A percentile compares a stretch with the other conserved stretches of the same genome.
Evolutionary conservation across 2,113 vertebrate genomes (phyloP).

Genomic region (Promerops cafer): DNA sequence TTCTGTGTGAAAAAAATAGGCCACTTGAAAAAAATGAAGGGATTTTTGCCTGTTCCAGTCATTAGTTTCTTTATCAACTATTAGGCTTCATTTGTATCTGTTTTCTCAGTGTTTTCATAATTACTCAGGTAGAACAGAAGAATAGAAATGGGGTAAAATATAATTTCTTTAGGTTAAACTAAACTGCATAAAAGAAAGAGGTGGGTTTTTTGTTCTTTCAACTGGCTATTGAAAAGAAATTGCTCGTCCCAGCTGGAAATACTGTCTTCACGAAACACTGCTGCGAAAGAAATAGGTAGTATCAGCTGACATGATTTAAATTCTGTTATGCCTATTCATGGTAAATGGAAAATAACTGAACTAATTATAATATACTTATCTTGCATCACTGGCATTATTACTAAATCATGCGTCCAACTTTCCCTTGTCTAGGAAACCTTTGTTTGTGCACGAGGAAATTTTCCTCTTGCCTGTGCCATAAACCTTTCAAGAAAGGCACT

Average conservation of each 20-base stretch:
- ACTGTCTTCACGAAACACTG: background rate
- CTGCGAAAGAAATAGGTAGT: background rate
- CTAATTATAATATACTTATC: constrained; percentile 25
- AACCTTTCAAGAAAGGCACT: background rate
- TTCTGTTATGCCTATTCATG: background rate
- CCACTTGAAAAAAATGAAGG: background rate
- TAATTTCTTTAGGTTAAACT: background rate
- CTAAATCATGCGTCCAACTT: background rate
- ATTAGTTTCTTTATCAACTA: background rate
- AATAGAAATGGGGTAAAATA: background rate
- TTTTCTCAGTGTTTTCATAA: background rate
- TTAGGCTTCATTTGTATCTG: background rate
- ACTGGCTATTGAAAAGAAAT: background rate
- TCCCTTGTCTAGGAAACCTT: constrained; percentile 36
- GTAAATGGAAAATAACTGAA: constrained; percentile 9
- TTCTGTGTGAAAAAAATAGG: background rate
- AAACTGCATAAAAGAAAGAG: background rate
- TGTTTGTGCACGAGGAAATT: background rate
- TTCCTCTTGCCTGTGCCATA: constrained; percentile 1
- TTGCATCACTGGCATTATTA: background rate
- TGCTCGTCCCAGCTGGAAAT: background rate
- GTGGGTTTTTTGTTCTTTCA: background rate
- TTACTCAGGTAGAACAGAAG: background rate
- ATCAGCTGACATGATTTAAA: background rate
- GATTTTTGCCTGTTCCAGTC: background rate